Percentiles rank a stretch among this genome's conserved stretches.
These are phyloP conservation scores for Trigoniulus corallinus DNA, from an alignment of 1,140 invertebrate genomes.

Conservation along the genomic window DNA sequence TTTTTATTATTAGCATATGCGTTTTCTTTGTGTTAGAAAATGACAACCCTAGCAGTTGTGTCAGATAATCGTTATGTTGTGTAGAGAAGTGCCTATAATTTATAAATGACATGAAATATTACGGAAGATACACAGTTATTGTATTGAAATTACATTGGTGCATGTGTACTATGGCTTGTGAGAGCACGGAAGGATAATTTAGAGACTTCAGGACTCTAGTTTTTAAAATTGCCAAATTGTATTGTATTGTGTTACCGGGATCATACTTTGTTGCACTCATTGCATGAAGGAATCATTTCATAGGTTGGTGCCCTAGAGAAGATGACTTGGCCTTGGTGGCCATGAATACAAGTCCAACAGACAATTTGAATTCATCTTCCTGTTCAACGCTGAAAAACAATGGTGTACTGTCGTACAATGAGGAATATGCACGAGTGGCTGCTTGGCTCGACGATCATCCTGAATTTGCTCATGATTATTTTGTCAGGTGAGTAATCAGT, in stretches of 20 bases:
- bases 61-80: too few relatives aligned
- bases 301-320: neutral
- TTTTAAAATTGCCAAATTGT: too few relatives aligned
- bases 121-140: neutral
- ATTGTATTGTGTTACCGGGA: neutral
- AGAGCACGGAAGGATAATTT: neutral
- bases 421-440: conserved; percentile 65
- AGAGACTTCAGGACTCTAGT: too few relatives aligned
- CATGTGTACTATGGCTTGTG: neutral
- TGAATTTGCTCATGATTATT: conserved; percentile 86
- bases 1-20: too few relatives aligned
- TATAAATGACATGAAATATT: neutral
- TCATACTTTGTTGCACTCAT: neutral
- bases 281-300: neutral
- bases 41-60: too few relatives aligned
- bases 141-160: neutral
- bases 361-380: neutral
- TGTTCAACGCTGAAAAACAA: neutral
- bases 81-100: neutral
- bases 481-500: conserved; percentile 47
- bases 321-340: neutral
- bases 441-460: conserved; percentile 92
- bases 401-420: neutral
- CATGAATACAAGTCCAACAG: neutral
- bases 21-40: too few relatives aligned